Evolutionary conservation across 2,888 invertebrate genomes (phyloP), one percentile per base, ranked within the genome.

Genomic region (Tridacna crocea): DNA sequence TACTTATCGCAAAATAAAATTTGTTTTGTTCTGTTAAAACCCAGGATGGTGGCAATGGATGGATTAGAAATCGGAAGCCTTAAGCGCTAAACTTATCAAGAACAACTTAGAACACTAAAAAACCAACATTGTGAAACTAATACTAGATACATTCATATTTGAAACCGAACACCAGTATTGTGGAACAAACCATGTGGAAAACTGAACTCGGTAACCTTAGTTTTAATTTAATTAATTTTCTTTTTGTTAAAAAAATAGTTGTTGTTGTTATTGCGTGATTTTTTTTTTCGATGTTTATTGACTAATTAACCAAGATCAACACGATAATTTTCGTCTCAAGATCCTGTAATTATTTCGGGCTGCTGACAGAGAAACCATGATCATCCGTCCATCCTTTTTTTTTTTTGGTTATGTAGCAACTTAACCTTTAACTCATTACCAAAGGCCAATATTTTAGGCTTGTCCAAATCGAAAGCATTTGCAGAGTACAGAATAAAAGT

Each of bases 221-320:
- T 36, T 68, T 68, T 68, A 46, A 68, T 68, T 68, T 68, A 68
- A 68, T 68, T 68, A 68, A 68, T 47, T 47, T 47, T 36, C 36
- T 36, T 36, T 24, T n/a, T 27, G n/a, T 47, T 17, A 46, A 68
- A 68, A 19, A 24, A 36, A n/a, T 10, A 22, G 47, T 68, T 47
- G 17, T 27, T 68, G 68, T 27, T 47, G 46, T 19, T 17, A 46
- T 68, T n/a, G 47, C 47, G 47, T 17, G 8, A 36, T 46, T 68
- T 68, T 46, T 36, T 36, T 68, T 68, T 68, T 24, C 11, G 46
- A 47, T 46, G 68, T 68, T 68, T 68, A 68, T 68, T 17, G 46
- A 47, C 68, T 47, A 47, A 68, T 68, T 68, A 68, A 68, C 12
- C 46, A 68, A 27, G 68, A 68, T 68, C 68, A 27, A 68, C 68